phyloP scores from a whole-genome alignment of 2,888 invertebrate species.

The Lasioglossum calceatum region DNA sequence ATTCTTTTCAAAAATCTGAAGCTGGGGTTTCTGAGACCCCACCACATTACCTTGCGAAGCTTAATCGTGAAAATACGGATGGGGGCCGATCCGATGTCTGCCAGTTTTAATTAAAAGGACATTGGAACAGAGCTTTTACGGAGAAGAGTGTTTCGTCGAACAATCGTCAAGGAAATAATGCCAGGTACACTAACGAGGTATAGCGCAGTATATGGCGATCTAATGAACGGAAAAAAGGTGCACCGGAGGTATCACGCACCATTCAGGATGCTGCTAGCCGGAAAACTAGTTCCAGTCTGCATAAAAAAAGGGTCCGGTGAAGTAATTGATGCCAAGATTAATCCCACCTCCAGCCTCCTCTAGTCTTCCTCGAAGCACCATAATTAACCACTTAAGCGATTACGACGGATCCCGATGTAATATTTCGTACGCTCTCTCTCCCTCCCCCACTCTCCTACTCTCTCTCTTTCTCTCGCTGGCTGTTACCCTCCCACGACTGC shows the following conservation, averaged over 20 bases:
- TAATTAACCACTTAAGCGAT: conserved; percentile 80
- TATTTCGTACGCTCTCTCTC: conserved; percentile 66
- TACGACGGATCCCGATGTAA: conserved; percentile 77
- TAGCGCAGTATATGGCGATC: conserved; percentile 18
- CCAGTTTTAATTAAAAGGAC: background rate
- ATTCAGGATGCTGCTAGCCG: conserved; percentile 36
- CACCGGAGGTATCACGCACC: conserved; percentile 26
- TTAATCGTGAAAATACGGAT: no score
- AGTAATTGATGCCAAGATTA: conserved; percentile 74
- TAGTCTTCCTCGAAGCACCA: conserved; percentile 75
- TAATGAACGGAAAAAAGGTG: conserved; percentile 46
- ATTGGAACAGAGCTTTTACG: background rate
- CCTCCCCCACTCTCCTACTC: conserved; percentile 15
- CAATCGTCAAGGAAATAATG: conserved; percentile 21
- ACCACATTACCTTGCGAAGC: no score
- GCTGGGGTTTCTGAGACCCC: no score
- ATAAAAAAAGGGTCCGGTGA: conserved; percentile 61
- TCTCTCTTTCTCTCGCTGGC: background rate
- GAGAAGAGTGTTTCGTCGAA: conserved; percentile 23
- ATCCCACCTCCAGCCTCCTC: conserved; percentile 73
- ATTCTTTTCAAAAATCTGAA: no score
- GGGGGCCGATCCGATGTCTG: background rate
- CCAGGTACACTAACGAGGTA: conserved; percentile 20
- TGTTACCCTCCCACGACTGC: conserved; percentile 37
- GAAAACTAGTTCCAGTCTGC: conserved; percentile 58